Conservation (phyloP, 2,888 invertebrate genomes). For the Lissocephala sabroskyi region DNA sequence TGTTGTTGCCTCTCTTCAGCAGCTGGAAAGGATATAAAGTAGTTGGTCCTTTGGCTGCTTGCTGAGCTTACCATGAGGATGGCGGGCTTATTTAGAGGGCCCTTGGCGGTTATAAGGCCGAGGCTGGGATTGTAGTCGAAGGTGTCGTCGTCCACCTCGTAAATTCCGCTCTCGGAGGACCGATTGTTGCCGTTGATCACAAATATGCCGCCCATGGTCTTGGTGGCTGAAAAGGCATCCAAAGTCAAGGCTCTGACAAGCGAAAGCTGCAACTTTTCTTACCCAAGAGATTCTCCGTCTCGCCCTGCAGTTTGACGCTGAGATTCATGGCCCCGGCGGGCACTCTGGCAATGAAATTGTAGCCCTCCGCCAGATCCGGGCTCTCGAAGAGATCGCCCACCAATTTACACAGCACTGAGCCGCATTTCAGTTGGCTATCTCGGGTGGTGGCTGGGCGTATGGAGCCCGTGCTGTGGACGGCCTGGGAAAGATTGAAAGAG, state of each 20-base stretch:
- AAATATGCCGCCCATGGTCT: constrained; percentile 82
- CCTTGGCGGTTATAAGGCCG: constrained; percentile 48
- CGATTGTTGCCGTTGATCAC: constrained; percentile 88
- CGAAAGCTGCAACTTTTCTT: too few species aligned
- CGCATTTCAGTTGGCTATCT: constrained; percentile 71
- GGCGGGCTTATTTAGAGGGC: constrained; percentile 54
- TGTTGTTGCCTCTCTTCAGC: too few species aligned
- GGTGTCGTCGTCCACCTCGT: constrained; percentile 83
- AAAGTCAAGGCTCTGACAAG: too few species aligned
- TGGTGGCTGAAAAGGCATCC: constrained; percentile 81
- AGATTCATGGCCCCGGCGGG: constrained; percentile 90
- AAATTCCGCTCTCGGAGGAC: constrained; percentile 80
- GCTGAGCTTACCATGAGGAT: constrained; percentile 55
- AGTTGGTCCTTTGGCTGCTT: too few species aligned
- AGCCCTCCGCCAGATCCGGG: constrained; percentile 83
- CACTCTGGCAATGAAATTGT: constrained; percentile 86
- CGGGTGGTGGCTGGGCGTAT: constrained; percentile 67
- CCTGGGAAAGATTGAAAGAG: constrained; percentile 37
- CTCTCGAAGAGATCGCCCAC: constrained; percentile 87
- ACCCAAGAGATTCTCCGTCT: constrained; percentile 89
- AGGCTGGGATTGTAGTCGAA: constrained; percentile 82
- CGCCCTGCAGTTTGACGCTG: constrained; percentile 84
- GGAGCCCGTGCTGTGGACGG: constrained; percentile 63
- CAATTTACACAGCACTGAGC: constrained; percentile 77
- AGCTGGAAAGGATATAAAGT: too few species aligned